Conservation (phyloP, 2,888 invertebrate genomes). For the Tillus elongatus region DNA sequence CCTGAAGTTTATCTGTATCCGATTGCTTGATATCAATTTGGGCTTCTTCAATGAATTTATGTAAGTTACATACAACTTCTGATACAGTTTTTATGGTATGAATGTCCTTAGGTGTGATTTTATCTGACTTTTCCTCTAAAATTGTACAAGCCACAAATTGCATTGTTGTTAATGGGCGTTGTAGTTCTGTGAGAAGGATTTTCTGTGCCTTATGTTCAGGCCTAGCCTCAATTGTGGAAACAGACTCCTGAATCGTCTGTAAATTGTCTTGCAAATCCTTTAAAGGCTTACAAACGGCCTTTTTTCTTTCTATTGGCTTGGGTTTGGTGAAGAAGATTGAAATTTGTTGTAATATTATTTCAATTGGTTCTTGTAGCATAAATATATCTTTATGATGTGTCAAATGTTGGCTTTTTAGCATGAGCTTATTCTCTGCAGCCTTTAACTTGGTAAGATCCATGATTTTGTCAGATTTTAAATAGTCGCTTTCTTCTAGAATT, state of each 20-base stretch:
- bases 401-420: not conserved
- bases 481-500: no score
- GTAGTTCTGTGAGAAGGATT: slow-evolving; percentile 31
- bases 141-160: slow-evolving; percentile 35
- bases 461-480: no score
- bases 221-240: slow-evolving; percentile 23
- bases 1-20: slow-evolving; percentile 18
- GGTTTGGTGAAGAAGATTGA: not conserved
- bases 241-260: slow-evolving; percentile 32
- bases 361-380: no score
- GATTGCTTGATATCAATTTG: slow-evolving; percentile 15
- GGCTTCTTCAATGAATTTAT: slow-evolving; percentile 22
- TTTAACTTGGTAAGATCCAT: not conserved
- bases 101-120: slow-evolving; percentile 32
- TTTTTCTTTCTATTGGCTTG: not conserved
- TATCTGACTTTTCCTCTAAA: slow-evolving; percentile 32
- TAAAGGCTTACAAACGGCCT: slow-evolving; percentile 25
- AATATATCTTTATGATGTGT: not conserved
- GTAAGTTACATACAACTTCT: slow-evolving; percentile 30
- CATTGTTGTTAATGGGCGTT: slow-evolving; percentile 34
- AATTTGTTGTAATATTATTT: no score
- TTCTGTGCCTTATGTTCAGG: slow-evolving; percentile 28
- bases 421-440: not conserved
- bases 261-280: slow-evolving; percentile 30
- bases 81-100: slow-evolving; percentile 31